Evolutionary conservation across 2,113 vertebrate species (phyloP), one percentile per base, ranked within the genome.

Genomic region (Corythornis cristatus): DNA sequence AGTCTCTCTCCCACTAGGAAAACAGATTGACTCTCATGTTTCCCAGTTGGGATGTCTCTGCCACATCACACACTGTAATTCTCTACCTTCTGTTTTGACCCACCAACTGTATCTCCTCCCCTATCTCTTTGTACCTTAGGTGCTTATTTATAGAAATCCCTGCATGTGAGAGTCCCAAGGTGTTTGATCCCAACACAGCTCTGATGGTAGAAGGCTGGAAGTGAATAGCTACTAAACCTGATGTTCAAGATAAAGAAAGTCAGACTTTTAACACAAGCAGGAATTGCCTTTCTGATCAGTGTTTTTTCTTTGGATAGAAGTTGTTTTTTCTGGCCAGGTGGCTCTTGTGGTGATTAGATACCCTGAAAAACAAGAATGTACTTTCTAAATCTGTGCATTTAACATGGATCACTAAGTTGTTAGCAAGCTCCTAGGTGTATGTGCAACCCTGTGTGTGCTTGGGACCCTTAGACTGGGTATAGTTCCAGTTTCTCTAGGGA

Each of bases 91-190:
- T 58, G 22, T 4, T 85, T 76, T 18, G 33, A 21, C 21, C 33
- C 33, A 9, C 12, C 46, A 15, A 2, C 33, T 45, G 17, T 11
- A 42, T 26, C 3, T 40, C 68, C 51, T 72, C 22, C 35, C 10
- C 42, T 46, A 0, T 5, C 25, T 18, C n/a, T 22, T 6, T 40
- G 7, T 28, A 28, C 51, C 4, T 12, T 4, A 12, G 22, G 40
- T 50, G 35, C 9, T 78, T 61, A 18, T 71, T 77, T 13, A 46
- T 5, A 8, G 11, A n/a, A 33, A 19, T 50, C 17, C 17, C 33
- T 62, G 56, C 15, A n/a, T 45, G 35, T 15, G 75, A 45, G 7
- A 11, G 12, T 76, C 74, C 50, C n/a, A 26, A 37, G 19, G 11
- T n/a, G 37, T 19, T 42, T 25, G 45, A 31, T 19, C 22, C 14